Percentiles rank a stretch among this genome's conserved stretches.
phyloP scores from a whole-genome alignment of 2,888 invertebrate genomes.

The Drosophila hamatofila region DNA sequence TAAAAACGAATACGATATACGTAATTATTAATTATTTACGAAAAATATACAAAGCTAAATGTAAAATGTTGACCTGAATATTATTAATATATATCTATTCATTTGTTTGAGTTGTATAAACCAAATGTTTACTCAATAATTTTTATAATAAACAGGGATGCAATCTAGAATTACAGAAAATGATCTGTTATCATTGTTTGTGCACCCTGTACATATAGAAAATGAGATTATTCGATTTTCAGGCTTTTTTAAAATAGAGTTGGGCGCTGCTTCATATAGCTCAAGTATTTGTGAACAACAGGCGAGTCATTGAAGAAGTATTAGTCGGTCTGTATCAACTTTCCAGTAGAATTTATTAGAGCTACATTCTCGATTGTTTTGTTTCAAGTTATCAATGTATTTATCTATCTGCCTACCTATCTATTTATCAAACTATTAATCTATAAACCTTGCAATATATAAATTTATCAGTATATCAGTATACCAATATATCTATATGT shows the following conservation, averaged over 20 bases:
- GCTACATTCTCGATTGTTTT: too few species aligned
- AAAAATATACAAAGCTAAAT: not conserved
- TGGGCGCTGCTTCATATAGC: not conserved
- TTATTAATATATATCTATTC: too few species aligned
- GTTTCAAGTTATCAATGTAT: not conserved
- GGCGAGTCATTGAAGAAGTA: too few species aligned
- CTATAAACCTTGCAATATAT: not conserved
- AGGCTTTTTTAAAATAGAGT: not conserved
- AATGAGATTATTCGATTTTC: not conserved
- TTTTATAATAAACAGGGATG: not conserved
- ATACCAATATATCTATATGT: not conserved
- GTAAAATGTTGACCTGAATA: not conserved
- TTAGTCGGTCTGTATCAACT: too few species aligned
- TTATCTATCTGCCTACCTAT: not conserved
- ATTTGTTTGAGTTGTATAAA: not conserved
- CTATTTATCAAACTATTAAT: not conserved
- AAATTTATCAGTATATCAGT: not conserved
- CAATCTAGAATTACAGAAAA: slow-evolving; percentile 2
- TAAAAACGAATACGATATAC: too few species aligned
- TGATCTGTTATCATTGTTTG: not conserved
- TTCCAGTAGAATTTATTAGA: too few species aligned
- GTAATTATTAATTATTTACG: too few species aligned
- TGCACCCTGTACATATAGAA: not conserved
- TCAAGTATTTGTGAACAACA: not conserved
- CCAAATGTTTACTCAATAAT: not conserved